Percentiles rank a stretch among this genome's conserved stretches.
These are phyloP conservation scores for Semotilus atromaculatus DNA, from an alignment of 2,797 vertebrate species.

Conservation along the genomic window DNA sequence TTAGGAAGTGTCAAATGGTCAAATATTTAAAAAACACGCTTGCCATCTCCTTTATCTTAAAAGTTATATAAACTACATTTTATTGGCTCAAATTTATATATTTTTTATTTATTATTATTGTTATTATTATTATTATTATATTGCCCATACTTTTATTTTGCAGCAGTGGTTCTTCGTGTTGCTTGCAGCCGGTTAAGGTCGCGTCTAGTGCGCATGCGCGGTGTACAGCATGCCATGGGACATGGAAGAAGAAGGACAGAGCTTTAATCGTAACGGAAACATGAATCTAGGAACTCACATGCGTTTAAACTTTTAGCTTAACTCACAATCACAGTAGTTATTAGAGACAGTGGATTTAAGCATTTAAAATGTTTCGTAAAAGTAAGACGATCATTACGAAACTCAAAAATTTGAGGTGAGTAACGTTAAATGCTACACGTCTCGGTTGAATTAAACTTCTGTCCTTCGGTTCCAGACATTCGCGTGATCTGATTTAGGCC, in stretches of 20 bases:
- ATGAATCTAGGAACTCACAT: background rate
- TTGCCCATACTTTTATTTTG: constrained; percentile 18
- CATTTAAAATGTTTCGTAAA: constrained; percentile 71
- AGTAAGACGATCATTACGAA: constrained; percentile 66
- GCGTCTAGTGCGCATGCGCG: constrained; percentile 22
- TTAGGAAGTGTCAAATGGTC: background rate
- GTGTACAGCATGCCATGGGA: background rate
- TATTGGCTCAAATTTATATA: background rate
- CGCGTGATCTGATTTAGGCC: background rate
- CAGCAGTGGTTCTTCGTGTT: background rate
- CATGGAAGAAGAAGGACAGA: constrained; percentile 33
- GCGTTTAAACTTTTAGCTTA: background rate
- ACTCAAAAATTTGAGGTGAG: constrained; percentile 70
- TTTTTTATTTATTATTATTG: background rate
- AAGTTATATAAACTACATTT: background rate
- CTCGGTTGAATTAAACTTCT: background rate
- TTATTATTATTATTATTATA: background rate
- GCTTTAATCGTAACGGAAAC: background rate
- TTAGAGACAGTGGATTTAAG: background rate
- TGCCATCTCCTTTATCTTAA: background rate
- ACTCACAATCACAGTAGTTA: background rate
- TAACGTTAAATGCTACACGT: background rate
- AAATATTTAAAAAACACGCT: background rate
- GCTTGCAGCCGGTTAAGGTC: constrained; percentile 9
- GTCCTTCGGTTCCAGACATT: background rate